Evolutionary conservation across 1,140 invertebrate species (phyloP).

Genomic region (Drosophila lacertosa): DNA sequence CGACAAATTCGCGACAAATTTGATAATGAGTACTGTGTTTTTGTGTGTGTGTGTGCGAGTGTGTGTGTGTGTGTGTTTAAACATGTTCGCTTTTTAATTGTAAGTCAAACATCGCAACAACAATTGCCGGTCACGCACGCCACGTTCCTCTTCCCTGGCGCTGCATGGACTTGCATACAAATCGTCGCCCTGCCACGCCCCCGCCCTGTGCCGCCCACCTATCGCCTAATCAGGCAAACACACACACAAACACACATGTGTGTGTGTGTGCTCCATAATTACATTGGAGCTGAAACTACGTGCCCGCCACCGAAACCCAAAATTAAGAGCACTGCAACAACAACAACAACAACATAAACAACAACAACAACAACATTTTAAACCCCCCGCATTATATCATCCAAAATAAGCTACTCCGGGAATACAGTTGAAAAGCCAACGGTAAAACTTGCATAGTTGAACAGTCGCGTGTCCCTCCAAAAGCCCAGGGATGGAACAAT

Average conservation of each 20-base stretch:
- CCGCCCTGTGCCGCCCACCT: constrained; percentile 53
- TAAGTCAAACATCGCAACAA: constrained; percentile 77
- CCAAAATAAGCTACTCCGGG: constrained; percentile 54
- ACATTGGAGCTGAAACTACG: constrained; percentile 68
- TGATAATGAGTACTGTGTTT: constrained; percentile 64
- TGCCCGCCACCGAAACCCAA: constrained; percentile 71
- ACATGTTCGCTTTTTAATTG: constrained; percentile 68
- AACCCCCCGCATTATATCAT: constrained; percentile 52
- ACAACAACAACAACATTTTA: constrained; percentile 24
- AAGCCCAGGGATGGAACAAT: constrained; percentile 15
- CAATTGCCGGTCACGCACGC: constrained; percentile 71
- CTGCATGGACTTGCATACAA: constrained; percentile 60
- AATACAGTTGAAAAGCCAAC: constrained; percentile 18
- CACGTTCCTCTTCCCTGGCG: background rate
- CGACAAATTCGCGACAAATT: constrained; percentile 79
- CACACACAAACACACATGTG: no score
- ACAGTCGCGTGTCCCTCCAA: constrained; percentile 30
- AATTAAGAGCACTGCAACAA: constrained; percentile 70
- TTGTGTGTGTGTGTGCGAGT: background rate
- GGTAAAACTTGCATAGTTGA: constrained; percentile 58
- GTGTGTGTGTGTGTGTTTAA: constrained; percentile 1
- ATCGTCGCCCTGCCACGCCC: constrained; percentile 51
- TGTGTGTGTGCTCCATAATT: constrained; percentile 77
- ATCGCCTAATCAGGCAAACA: constrained; percentile 79
- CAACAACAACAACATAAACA: constrained; percentile 27